phyloP scores from a whole-genome alignment of 2,797 vertebrate species.

The Coluber constrictor region DNA sequence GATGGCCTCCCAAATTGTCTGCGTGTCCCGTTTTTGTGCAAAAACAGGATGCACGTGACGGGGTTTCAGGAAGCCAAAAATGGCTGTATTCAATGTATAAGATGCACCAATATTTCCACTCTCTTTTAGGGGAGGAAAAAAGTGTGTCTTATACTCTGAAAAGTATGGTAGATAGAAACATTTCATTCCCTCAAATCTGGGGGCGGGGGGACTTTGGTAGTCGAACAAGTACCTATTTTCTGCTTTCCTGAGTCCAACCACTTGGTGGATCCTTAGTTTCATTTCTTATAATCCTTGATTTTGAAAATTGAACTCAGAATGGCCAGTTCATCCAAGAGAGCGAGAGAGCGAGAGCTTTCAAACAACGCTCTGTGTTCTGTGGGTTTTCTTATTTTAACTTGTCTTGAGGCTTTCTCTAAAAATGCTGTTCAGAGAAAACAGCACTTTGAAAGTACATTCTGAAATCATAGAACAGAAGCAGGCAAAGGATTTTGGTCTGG shows the following conservation, averaged over 20 bases:
- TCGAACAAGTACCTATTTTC: not conserved
- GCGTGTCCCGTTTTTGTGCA: too few relatives aligned
- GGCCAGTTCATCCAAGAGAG: not conserved
- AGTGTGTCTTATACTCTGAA: too few relatives aligned
- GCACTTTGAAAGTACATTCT: not conserved
- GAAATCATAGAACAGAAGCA: not conserved
- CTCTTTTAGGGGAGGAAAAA: too few relatives aligned
- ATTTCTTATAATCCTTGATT: not conserved
- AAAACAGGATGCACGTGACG: too few relatives aligned
- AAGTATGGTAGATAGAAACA: not conserved
- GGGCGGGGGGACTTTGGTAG: too few relatives aligned
- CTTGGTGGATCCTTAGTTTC: not conserved
- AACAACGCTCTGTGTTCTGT: not conserved
- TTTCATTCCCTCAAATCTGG: not conserved
- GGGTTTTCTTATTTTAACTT: not conserved
- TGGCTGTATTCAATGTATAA: too few relatives aligned
- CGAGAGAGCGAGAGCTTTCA: not conserved
- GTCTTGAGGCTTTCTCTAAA: not conserved
- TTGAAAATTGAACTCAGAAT: not conserved
- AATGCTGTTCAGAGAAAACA: not conserved
- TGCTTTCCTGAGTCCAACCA: not conserved
- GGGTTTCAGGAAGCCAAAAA: too few relatives aligned
- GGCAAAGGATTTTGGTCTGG: not conserved
- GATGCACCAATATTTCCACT: too few relatives aligned
- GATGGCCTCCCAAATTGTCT: too few relatives aligned